These are phyloP conservation scores for Toxotes chatareus DNA, from an alignment of 2,113 vertebrate genomes.

Conservation along the genomic window DNA sequence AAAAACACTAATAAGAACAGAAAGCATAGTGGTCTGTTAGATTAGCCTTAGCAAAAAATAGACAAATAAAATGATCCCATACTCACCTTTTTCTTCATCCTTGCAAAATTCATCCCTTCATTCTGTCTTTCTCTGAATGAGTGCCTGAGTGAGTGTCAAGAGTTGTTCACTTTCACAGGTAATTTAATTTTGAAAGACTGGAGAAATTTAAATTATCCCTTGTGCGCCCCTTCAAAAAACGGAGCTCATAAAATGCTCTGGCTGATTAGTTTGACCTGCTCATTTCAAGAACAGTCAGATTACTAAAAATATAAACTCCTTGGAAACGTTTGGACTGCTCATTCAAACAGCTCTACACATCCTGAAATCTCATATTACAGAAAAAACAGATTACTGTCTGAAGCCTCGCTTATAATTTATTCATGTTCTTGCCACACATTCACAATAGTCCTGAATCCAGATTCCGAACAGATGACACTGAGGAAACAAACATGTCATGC, in stretches of 20 bases:
- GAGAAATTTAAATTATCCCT: too few relatives aligned
- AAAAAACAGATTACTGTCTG: conserved; percentile 24
- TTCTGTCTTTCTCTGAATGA: too few relatives aligned
- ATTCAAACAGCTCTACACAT: conserved; percentile 14
- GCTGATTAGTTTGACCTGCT: neutral
- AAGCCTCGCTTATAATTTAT: conserved; percentile 40
- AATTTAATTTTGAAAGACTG: too few relatives aligned
- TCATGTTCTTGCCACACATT: conserved; percentile 43
- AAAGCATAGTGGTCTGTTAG: too few relatives aligned
- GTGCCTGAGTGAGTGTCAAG: too few relatives aligned
- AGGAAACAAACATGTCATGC: conserved; percentile 9
- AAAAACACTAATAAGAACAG: too few relatives aligned
- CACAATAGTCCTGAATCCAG: conserved; percentile 39
- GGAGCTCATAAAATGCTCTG: neutral
- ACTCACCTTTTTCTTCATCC: too few relatives aligned
- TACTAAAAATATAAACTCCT: conserved; percentile 22
- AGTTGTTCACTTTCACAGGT: too few relatives aligned
- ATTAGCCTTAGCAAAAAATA: too few relatives aligned
- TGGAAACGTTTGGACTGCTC: neutral
- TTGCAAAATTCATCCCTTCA: too few relatives aligned
- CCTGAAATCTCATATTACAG: conserved; percentile 3
- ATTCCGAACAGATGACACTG: conserved; percentile 45
- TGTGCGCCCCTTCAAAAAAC: neutral
- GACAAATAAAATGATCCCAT: too few relatives aligned
- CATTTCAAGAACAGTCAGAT: neutral